Conservation (phyloP, 1,140 invertebrate species). For the Maconellicoccus hirsutus region DNA sequence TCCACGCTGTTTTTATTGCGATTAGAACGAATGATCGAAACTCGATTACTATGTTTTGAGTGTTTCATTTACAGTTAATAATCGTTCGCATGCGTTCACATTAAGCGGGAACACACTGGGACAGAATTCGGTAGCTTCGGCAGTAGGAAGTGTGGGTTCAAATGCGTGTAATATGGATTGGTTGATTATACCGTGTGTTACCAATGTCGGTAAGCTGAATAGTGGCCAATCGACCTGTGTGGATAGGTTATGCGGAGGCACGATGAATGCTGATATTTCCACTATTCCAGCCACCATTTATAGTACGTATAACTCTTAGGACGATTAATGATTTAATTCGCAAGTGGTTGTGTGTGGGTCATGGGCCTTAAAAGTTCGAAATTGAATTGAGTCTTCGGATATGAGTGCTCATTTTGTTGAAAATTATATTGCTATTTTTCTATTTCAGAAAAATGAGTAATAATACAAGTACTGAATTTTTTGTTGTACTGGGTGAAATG, state of each 20-base stretch:
- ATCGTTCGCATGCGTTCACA: constrained; percentile 53
- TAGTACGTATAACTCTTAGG: constrained; percentile 37
- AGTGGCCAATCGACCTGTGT: constrained; percentile 43
- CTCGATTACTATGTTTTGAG: not conserved
- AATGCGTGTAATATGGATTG: constrained; percentile 60
- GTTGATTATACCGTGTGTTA: constrained; percentile 61
- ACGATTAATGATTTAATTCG: too few species aligned
- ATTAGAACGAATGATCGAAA: too few species aligned
- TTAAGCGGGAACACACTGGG: constrained; percentile 52
- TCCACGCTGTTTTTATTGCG: too few species aligned
- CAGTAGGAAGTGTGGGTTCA: constrained; percentile 47
- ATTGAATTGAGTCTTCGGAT: too few species aligned
- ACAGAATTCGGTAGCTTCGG: constrained; percentile 48
- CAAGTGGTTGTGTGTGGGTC: too few species aligned
- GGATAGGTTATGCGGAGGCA: constrained; percentile 59
- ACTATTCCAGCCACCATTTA: constrained; percentile 45
- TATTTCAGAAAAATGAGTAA: too few species aligned
- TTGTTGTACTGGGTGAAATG: too few species aligned
- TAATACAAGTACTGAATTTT: too few species aligned
- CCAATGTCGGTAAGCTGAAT: constrained; percentile 46
- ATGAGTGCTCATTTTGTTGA: too few species aligned
- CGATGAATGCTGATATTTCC: constrained; percentile 49
- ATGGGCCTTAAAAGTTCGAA: too few species aligned
- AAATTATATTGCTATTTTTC: too few species aligned
- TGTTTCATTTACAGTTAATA: constrained; percentile 40